Evolutionary conservation across 2,797 vertebrate genomes (phyloP), one percentile per base, ranked within the genome.

Genomic region (Sebastes goodei): DNA sequence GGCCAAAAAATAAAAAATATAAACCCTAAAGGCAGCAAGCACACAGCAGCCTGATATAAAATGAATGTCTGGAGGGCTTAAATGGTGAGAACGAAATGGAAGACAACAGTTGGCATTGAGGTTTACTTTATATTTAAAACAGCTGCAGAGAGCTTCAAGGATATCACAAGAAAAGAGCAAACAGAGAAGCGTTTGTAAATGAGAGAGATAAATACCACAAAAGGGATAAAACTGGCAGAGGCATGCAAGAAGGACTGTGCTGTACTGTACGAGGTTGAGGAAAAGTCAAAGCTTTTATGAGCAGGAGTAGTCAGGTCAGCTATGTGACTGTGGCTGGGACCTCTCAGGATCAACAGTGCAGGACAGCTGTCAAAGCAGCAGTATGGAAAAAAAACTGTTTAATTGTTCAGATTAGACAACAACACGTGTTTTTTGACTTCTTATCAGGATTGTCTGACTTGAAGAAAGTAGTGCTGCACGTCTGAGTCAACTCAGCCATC

Each of bases 301-400:
- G 71, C 33, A 56, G 62, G 71, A 77, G 42, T 2, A 27, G 12
- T 15, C 64, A 70, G 78, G 67, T 69, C 85, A 81, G 68, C 73
- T 77, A 35, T 80, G 76, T 46, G 84, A 56, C 82, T 82, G 64
- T 46, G 61, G 65, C 27, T 15, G 27, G 62, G 81, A 72, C 56
- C 75, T 77, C 67, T n/a, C 10, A 71, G 62, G 55, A 76, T 59
- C 74, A 73, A 60, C 76, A 70, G 52, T 1, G 30, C 30, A 64
- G 69, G n/a, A 61, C 89, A 89, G 86, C 85, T 89, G 89, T 88
- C 76, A 57, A 56, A 82, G 67, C 88, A 84, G 52, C 59, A 5
- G 32, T 10, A 10, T 38, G 68, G 23, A 46, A 72, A 65, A 72
- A 65, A 72, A 38, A 27, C 5, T 6, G 20, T 57, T 67, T 35